Conservation (phyloP, 2,797 vertebrate species). For the Liparis tanakae region DNA sequence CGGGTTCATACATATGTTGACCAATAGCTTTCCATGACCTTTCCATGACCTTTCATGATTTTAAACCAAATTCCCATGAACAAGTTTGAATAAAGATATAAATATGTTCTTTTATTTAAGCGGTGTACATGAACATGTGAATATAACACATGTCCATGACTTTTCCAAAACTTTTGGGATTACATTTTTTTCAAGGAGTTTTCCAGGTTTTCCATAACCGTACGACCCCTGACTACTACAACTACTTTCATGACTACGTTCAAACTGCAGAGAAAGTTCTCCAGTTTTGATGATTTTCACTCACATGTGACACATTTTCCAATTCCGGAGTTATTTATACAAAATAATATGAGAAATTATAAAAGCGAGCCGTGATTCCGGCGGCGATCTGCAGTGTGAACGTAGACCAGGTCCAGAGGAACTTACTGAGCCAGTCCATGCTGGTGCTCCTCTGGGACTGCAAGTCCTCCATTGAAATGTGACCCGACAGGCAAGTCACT, state of each 20-base stretch:
- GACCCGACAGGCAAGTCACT: constrained; percentile 92
- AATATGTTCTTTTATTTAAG: no score
- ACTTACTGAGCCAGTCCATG: constrained; percentile 99
- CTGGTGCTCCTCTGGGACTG: constrained; percentile 89
- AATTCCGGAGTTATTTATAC: neutral
- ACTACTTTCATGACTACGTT: constrained; percentile 9
- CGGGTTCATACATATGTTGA: no score
- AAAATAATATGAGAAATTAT: neutral
- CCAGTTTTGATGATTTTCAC: constrained; percentile 14
- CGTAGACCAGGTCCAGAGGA: constrained; percentile 12
- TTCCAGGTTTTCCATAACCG: no score
- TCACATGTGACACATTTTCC: neutral
- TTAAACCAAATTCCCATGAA: no score
- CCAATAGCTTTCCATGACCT: no score
- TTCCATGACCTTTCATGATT: no score
- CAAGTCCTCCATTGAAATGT: constrained; percentile 89
- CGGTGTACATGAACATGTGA: no score
- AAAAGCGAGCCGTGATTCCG: neutral
- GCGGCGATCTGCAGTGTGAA: constrained; percentile 41
- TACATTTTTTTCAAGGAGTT: no score
- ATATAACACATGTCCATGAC: no score
- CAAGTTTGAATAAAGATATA: no score
- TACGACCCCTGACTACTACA: no score
- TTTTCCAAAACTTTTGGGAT: no score
- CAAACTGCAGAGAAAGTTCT: constrained; percentile 48